These are phyloP conservation scores for Sitobion miscanthi DNA, from an alignment of 1,140 invertebrate genomes.

Conservation along the genomic window DNA sequence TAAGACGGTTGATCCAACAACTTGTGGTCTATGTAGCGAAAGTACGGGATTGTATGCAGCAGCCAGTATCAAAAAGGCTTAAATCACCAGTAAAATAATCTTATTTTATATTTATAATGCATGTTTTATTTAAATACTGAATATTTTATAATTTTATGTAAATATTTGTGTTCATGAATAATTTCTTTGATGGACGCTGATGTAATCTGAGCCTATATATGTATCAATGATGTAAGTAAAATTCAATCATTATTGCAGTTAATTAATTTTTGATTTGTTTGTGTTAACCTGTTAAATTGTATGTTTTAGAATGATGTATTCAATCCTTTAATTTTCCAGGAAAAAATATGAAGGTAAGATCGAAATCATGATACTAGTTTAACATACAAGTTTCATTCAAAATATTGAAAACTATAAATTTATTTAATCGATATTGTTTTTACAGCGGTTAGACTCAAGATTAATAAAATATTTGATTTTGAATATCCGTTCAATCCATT, in stretches of 20 bases:
- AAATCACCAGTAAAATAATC: slow-evolving; percentile 78
- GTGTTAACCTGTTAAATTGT: not conserved
- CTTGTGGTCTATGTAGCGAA: slow-evolving; percentile 90
- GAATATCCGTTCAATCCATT: not conserved
- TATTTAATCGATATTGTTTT: not conserved
- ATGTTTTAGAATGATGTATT: not conserved
- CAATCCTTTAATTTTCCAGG: not conserved
- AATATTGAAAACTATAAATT: not conserved
- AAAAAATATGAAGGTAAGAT: slow-evolving; percentile 24
- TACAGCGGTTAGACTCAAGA: not conserved
- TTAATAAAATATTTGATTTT: not conserved
- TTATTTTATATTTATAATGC: not conserved
- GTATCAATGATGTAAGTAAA: not conserved
- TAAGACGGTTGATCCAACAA: slow-evolving; percentile 90
- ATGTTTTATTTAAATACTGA: not conserved
- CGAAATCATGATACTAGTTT: not conserved
- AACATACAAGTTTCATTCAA: not conserved
- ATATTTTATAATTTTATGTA: not conserved
- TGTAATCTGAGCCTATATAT: not conserved
- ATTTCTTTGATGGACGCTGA: slow-evolving; percentile 24
- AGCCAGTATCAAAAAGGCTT: slow-evolving; percentile 94
- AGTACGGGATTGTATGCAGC: slow-evolving; percentile 94
- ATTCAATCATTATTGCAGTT: not conserved
- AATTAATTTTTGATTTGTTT: not conserved
- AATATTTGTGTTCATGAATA: not conserved